Conservation (phyloP, 1,140 invertebrate genomes). For the Drosophila burlai region DNA sequence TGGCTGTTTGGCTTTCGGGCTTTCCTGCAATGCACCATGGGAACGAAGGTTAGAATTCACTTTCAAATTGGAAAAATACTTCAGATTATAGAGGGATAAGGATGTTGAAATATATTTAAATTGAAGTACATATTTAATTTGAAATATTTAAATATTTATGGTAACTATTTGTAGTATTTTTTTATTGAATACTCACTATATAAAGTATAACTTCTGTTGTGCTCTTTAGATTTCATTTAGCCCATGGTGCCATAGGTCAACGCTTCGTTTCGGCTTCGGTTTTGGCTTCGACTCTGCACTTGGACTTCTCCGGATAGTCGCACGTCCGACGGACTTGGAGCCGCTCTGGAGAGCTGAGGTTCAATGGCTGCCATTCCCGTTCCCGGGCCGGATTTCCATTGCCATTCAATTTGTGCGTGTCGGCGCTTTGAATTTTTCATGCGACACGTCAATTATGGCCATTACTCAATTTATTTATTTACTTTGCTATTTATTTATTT, state of each 20-base stretch:
- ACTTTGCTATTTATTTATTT: slow-evolving; percentile 71
- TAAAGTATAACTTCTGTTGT: background rate
- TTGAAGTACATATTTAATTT: too few relatives aligned
- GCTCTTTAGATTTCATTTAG: too few relatives aligned
- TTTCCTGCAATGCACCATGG: background rate
- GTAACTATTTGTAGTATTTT: background rate
- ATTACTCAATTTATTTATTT: slow-evolving; percentile 82
- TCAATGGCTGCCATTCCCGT: slow-evolving; percentile 37
- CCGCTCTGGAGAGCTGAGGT: slow-evolving; percentile 11
- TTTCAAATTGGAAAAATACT: background rate
- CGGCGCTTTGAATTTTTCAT: slow-evolving; percentile 63
- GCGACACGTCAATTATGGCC: slow-evolving; percentile 72
- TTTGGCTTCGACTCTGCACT: slow-evolving; percentile 15
- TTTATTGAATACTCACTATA: too few relatives aligned
- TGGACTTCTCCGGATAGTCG: slow-evolving; percentile 10
- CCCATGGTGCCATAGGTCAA: slow-evolving; percentile 8
- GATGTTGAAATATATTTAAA: too few relatives aligned
- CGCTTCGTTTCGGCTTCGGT: slow-evolving; percentile 26
- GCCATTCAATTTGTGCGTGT: slow-evolving; percentile 58
- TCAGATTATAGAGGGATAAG: rapidly evolving
- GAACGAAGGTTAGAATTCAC: rapidly evolving
- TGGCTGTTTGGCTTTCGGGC: slow-evolving; percentile 19
- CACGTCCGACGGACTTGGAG: slow-evolving; percentile 10
- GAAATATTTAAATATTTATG: too few relatives aligned
- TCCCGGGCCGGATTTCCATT: slow-evolving; percentile 6